Conservation (phyloP, 2,797 vertebrate species). For the Decapterus maruadsi region DNA sequence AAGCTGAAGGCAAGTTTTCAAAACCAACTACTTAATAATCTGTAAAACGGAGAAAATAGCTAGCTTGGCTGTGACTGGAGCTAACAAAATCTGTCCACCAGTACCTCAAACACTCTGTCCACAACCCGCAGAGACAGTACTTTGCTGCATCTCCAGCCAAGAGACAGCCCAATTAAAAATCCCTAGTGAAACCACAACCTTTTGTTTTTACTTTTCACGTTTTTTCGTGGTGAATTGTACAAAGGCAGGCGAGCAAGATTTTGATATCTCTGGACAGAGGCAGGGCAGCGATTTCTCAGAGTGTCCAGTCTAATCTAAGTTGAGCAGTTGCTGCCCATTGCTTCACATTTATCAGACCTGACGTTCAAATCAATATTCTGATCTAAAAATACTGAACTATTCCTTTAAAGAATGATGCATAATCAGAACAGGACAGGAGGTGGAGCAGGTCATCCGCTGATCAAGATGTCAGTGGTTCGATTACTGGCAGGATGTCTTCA, state of each 20-base stretch:
- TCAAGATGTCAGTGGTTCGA: too few species aligned
- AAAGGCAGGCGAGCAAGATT: neutral
- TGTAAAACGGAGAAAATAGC: too few species aligned
- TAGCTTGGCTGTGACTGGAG: neutral
- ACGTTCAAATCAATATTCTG: neutral
- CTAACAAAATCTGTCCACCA: neutral
- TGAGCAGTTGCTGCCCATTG: neutral
- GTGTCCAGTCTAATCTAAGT: neutral
- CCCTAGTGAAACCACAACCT: neutral
- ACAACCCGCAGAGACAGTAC: neutral
- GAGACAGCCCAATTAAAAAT: neutral
- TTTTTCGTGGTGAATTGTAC: neutral
- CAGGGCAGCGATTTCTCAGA: neutral
- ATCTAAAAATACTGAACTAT: neutral
- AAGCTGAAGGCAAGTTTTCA: neutral
- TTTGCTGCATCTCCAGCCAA: neutral
- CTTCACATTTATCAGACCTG: neutral
- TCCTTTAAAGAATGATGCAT: neutral
- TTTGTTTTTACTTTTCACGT: neutral
- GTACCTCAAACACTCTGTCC: neutral
- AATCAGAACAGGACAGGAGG: neutral
- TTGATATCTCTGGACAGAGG: neutral
- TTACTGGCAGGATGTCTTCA: too few species aligned
- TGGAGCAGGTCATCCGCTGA: too few species aligned
- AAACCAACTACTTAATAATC: neutral